phyloP scores from a whole-genome alignment of 2,888 invertebrate species.

The Agonum fuliginosum region DNA sequence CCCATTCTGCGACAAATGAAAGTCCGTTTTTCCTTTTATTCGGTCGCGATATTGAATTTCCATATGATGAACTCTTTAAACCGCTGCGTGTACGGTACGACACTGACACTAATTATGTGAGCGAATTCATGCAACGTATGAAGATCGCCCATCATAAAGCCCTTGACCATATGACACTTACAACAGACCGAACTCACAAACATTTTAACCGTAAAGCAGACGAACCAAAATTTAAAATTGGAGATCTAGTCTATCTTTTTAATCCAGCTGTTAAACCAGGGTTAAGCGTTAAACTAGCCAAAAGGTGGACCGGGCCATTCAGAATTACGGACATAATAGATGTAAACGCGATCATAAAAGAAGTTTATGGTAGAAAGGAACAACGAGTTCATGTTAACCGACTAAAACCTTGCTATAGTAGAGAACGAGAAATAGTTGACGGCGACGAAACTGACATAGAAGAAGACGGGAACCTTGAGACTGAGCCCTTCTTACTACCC shows the following conservation, averaged over 20 bases:
- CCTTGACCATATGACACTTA: background rate
- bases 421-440: background rate
- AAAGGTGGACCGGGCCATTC: slow-evolving; percentile 24
- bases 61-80: slow-evolving; percentile 30
- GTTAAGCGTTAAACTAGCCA: slow-evolving; percentile 15
- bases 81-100: slow-evolving; percentile 19
- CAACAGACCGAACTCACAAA: slow-evolving; percentile 4
- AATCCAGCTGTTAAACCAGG: slow-evolving; percentile 17
- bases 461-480: background rate
- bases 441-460: background rate
- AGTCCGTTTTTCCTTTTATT: slow-evolving; percentile 34
- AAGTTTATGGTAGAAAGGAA: background rate
- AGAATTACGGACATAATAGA: background rate
- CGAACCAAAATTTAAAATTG: background rate
- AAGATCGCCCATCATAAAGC: slow-evolving; percentile 26
- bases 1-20: background rate
- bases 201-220: slow-evolving; percentile 29
- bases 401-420: background rate
- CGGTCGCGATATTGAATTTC: slow-evolving; percentile 33
- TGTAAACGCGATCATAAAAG: slow-evolving; percentile 1
- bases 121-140: slow-evolving; percentile 23
- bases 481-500: too few relatives aligned
- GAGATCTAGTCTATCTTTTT: slow-evolving; percentile 27
- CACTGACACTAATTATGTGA: slow-evolving; percentile 31
- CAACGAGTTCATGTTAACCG: slow-evolving; percentile 10